Base-by-base conservation (phyloP, 2,888 invertebrate species). In the Epirrhoe alternata region DNA sequence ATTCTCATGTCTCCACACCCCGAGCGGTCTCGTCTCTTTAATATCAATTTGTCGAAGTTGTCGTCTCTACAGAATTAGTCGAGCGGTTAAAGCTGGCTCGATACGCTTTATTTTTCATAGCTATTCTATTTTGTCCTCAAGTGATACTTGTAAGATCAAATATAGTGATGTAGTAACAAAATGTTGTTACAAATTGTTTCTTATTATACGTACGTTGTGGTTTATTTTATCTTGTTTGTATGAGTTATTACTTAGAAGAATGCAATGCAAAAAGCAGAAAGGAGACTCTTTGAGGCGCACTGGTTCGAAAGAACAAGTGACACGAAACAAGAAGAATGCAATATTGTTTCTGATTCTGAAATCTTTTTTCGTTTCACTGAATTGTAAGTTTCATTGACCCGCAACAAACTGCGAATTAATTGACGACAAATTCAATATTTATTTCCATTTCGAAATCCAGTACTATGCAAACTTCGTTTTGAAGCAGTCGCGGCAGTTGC, bases 1-100 rank as follows among this genome's bases (percentile, higher is more conserved):
- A 83, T 79, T 82, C 69, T 76, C 82, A 69, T 86, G 86, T 85
- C 76, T 66, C 64, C 55, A 24, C 50, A 50, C 59, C 55, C 38
- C 68, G 56, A 69, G 71, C 70, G 72, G 66, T 53, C 31, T 65
- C 42, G 33, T 61, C 66, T 56, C 65, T 60, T 71, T 65, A 69
- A 62, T 68, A 69, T 71, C 71, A 73, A 74, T 73, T 70, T 74
- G 69, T 66, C 30, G 55, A 12, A 57, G 66, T 54, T 57, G 68
- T 49, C 47, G 66, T 24, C 49, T 59, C 53, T 50, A 12, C 49
- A 17, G 5, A 63, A 60, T 60, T 49, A 42, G 67, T 60, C 14
- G 45, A 49, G 42, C 54, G 47, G 24, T 56, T 51, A 4, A 47
- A 49, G 30, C 61, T 24, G 38, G 52, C 17, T 57, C 49, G 16